A percentile compares a stretch with the other conserved stretches of the same genome.
phyloP scores from a whole-genome alignment of 2,113 vertebrate species.

The Eulacestoma nigropectus region DNA sequence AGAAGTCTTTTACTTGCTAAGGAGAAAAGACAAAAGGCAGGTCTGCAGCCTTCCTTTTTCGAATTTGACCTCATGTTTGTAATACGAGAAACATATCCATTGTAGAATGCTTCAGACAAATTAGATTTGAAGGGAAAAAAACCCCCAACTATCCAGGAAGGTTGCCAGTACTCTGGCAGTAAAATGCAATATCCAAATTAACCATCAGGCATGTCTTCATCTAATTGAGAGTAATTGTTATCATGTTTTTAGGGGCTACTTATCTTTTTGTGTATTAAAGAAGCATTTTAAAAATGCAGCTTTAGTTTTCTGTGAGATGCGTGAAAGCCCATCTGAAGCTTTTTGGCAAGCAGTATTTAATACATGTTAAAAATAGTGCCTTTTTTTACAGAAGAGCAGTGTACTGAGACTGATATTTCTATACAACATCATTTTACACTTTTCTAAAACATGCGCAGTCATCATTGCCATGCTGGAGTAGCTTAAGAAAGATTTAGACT shows the following conservation, averaged over 20 bases:
- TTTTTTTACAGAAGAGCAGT: neutral
- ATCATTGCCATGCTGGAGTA: neutral
- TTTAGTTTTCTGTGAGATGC: neutral
- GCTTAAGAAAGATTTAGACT: slow-evolving; percentile 2
- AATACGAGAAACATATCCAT: neutral
- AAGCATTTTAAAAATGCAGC: neutral
- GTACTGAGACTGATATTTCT: neutral
- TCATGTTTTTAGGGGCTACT: neutral
- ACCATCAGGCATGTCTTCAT: neutral
- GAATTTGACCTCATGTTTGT: neutral
- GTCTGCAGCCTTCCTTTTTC: neutral
- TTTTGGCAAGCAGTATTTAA: neutral
- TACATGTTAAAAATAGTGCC: neutral
- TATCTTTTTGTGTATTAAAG: neutral
- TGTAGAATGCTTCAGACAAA: neutral
- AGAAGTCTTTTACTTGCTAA: neutral
- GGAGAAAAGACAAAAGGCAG: neutral
- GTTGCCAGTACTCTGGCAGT: neutral
- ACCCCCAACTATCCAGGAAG: neutral
- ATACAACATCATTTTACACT: neutral
- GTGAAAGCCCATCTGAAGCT: neutral
- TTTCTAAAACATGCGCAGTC: neutral
- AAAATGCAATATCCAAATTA: neutral
- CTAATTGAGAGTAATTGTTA: neutral
- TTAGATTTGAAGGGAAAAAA: neutral